phyloP scores from a whole-genome alignment of 2,888 invertebrate species.

The Timandra comae region DNA sequence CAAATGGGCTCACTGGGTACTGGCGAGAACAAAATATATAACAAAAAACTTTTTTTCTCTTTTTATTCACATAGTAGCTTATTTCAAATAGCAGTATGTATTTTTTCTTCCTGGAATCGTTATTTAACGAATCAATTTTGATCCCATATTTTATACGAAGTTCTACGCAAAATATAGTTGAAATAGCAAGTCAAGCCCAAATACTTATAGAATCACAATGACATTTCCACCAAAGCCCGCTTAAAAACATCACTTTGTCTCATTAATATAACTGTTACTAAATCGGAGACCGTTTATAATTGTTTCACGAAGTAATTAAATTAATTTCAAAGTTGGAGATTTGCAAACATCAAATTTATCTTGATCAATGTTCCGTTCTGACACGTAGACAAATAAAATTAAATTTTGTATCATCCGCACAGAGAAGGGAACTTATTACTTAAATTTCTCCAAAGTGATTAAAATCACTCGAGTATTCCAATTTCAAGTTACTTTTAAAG shows the following conservation, averaged over 20 bases:
- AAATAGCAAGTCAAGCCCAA: too few relatives aligned
- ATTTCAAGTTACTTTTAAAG: slow-evolving; percentile 5
- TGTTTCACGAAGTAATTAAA: slow-evolving; percentile 20
- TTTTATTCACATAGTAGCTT: too few relatives aligned
- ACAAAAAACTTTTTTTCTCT: too few relatives aligned
- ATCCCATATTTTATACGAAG: too few relatives aligned
- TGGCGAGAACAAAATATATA: slow-evolving; percentile 7
- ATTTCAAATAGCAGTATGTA: too few relatives aligned
- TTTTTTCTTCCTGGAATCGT: too few relatives aligned
- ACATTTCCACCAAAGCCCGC: too few relatives aligned
- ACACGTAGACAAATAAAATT: slow-evolving; percentile 16
- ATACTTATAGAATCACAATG: too few relatives aligned
- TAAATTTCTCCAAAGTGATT: slow-evolving; percentile 11
- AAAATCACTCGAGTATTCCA: slow-evolving; percentile 2
- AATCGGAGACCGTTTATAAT: slow-evolving; percentile 10
- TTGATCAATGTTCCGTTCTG: slow-evolving; percentile 26
- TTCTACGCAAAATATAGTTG: too few relatives aligned
- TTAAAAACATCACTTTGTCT: too few relatives aligned
- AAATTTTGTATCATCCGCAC: slow-evolving; percentile 10
- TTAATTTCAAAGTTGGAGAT: slow-evolving; percentile 18
- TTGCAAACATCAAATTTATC: slow-evolving; percentile 31
- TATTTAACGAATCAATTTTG: too few relatives aligned
- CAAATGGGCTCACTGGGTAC: slow-evolving; percentile 13
- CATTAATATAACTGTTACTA: slow-evolving; percentile 2
- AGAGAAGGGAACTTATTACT: slow-evolving; percentile 5